Percentiles rank a stretch among this genome's conserved stretches.
Evolutionary conservation across 1,140 invertebrate genomes (phyloP).

Genomic region (Drosophila serrata): DNA sequence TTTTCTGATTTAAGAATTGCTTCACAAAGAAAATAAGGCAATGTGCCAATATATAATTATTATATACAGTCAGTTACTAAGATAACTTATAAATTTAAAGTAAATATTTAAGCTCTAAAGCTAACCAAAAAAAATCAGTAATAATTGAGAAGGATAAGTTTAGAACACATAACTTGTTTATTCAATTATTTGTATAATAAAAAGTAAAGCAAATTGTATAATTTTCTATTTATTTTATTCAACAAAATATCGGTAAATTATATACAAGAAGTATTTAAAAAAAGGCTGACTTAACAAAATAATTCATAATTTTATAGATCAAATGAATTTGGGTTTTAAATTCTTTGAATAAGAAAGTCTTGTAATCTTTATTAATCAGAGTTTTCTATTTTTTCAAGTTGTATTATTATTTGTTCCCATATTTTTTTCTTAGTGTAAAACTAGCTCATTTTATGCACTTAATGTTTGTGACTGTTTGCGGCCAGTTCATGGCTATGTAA

Average conservation of each 20-base stretch:
- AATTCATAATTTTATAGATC: too few species aligned
- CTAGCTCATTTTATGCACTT: conserved; percentile 23
- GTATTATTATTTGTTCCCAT: neutral
- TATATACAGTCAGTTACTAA: too few species aligned
- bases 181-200: too few species aligned
- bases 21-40: neutral
- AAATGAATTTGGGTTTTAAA: neutral
- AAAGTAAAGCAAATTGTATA: too few species aligned
- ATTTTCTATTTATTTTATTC: too few species aligned
- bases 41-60: too few species aligned
- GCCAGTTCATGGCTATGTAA: conserved; percentile 70
- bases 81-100: neutral
- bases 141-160: too few species aligned
- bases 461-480: conserved; percentile 47
- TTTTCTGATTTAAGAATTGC: neutral
- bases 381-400: neutral
- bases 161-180: too few species aligned
- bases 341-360: neutral
- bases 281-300: too few species aligned
- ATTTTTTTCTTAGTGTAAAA: conserved; percentile 27
- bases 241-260: too few species aligned
- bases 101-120: neutral
- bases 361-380: neutral
- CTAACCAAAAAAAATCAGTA: neutral
- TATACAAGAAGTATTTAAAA: too few species aligned